phyloP scores from a whole-genome alignment of 2,797 vertebrate genomes.

The Hoplostethus mediterraneus region DNA sequence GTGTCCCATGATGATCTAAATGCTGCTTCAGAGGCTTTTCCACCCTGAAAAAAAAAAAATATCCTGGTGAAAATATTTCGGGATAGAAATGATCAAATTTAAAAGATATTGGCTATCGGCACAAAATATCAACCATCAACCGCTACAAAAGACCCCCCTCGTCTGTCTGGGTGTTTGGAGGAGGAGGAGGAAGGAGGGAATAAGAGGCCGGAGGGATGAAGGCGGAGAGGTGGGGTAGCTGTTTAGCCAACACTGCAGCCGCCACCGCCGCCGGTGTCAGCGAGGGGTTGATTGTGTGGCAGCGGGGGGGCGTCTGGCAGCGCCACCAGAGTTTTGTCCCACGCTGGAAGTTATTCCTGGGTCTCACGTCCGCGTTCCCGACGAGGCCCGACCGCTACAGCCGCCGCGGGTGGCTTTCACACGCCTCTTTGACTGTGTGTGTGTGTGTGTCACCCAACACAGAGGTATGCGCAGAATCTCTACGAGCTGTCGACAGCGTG shows the following conservation, averaged over 20 bases:
- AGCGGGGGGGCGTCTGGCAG: not conserved
- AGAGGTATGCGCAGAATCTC: constrained; percentile 71
- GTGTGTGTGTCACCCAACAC: constrained; percentile 43
- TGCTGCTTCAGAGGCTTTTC: no score
- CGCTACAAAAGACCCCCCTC: no score
- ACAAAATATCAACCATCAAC: no score
- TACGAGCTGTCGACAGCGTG: constrained; percentile 64
- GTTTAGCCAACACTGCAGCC: constrained; percentile 44
- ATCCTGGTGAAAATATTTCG: no score
- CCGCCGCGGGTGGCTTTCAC: constrained; percentile 78
- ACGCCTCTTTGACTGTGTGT: constrained; percentile 45
- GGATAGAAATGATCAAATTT: no score
- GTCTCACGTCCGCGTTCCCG: constrained; percentile 61
- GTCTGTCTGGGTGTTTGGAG: constrained; percentile 1
- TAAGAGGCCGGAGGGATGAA: constrained; percentile 9
- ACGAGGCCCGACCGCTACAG: constrained; percentile 34
- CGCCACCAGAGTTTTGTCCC: constrained; percentile 55
- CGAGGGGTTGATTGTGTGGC: constrained; percentile 53
- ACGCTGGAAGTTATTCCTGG: constrained; percentile 78
- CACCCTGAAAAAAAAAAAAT: no score
- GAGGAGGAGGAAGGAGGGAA: constrained; percentile 10
- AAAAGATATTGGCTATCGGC: no score
- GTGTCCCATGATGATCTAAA: no score
- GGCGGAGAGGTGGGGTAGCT: constrained; percentile 21
- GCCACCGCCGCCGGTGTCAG: not conserved